phyloP scores from a whole-genome alignment of 64 coral and sea anemone genomes.

The Cladopsammia gracilis region DNA sequence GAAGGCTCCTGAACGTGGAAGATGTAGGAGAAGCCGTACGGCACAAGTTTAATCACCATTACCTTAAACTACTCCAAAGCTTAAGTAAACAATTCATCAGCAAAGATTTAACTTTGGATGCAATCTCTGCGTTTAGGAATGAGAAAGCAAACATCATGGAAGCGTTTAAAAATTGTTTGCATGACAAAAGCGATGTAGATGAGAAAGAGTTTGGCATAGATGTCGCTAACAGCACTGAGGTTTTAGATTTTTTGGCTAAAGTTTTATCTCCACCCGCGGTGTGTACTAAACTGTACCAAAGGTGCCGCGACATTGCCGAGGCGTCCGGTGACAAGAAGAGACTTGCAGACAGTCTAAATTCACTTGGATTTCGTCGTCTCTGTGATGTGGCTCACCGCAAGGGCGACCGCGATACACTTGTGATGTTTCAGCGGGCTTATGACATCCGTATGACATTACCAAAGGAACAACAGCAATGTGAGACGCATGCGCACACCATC shows the following conservation, averaged over 20 bases:
- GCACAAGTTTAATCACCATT: background rate
- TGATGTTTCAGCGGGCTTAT: background rate
- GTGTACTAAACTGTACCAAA: background rate
- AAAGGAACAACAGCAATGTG: background rate
- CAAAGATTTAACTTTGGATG: background rate
- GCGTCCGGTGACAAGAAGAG: background rate
- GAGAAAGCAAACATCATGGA: background rate
- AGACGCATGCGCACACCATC: constrained; percentile 13
- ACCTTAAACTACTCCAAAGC: background rate
- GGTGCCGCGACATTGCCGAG: background rate
- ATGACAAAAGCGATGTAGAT: background rate
- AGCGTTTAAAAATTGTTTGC: background rate
- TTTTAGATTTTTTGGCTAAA: constrained; percentile 2
- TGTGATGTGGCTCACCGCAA: background rate
- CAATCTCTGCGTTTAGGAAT: background rate
- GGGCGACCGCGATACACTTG: background rate
- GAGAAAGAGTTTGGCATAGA: background rate
- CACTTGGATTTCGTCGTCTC: background rate
- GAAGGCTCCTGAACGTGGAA: background rate
- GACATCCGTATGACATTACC: background rate
- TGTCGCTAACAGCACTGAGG: background rate
- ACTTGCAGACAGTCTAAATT: constrained; percentile 4
- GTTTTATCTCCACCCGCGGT: background rate
- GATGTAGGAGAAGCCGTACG: background rate
- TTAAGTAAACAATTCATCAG: background rate